Conservation (phyloP, 2,113 vertebrate species). For the Alouatta palliata region DNA sequence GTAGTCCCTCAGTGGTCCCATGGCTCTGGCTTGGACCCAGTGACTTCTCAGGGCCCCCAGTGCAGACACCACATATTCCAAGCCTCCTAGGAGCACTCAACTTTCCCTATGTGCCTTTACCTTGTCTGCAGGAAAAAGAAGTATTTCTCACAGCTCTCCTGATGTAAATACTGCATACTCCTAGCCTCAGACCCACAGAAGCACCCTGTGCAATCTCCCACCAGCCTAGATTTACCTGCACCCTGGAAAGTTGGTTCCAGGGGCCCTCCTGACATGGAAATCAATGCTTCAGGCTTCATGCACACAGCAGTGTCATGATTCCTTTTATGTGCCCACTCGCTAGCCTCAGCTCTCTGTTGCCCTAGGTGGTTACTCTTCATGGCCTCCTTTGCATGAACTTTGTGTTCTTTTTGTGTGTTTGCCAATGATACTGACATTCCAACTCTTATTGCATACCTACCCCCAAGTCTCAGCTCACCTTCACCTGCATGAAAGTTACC, state of each 20-base stretch:
- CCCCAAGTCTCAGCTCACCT: not conserved
- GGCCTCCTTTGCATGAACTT: not conserved
- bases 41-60: not conserved
- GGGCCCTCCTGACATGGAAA: not conserved
- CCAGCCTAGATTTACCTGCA: not conserved
- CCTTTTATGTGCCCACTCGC: accelerated
- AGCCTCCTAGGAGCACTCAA: too few relatives aligned
- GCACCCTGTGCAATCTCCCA: not conserved
- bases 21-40: not conserved
- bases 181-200: not conserved
- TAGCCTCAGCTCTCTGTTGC: not conserved
- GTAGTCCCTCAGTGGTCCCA: not conserved
- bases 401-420: not conserved
- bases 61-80: too few relatives aligned
- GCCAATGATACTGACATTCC: not conserved
- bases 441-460: not conserved
- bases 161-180: too few relatives aligned
- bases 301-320: not conserved
- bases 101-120: not conserved
- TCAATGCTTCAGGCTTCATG: not conserved
- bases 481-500: not conserved
- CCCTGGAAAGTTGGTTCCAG: not conserved
- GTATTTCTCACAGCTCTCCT: not conserved
- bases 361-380: not conserved
- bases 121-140: not conserved